Conservation (phyloP, 1,140 invertebrate species). For the Andrena cerasifolii region DNA sequence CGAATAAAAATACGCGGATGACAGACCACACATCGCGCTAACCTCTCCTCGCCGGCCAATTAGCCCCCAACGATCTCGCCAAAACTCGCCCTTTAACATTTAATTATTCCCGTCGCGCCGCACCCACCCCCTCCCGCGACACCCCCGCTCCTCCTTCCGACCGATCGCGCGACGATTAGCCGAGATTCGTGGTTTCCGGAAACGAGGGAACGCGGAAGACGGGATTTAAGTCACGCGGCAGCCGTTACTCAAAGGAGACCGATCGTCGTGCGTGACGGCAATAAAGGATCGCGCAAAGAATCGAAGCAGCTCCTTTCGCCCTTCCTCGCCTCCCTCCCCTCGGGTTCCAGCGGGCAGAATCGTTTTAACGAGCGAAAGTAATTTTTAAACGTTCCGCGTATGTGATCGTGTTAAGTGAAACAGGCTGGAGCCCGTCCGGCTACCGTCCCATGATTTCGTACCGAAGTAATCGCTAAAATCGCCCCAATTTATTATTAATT, state of each 20-base stretch:
- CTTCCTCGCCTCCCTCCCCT: too few relatives aligned
- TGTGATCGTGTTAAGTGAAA: slow-evolving; percentile 18
- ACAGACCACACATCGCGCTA: slow-evolving; percentile 73
- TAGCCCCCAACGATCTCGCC: slow-evolving; percentile 24
- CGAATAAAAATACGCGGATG: slow-evolving; percentile 78
- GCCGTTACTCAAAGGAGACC: too few relatives aligned
- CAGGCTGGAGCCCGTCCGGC: neutral
- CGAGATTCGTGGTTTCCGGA: too few relatives aligned
- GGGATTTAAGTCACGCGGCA: too few relatives aligned
- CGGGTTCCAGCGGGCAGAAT: neutral
- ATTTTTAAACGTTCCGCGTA: slow-evolving; percentile 8
- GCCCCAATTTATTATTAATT: slow-evolving; percentile 23
- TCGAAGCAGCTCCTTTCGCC: neutral
- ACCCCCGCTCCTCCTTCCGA: too few relatives aligned
- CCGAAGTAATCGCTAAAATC: neutral
- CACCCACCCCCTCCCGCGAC: neutral
- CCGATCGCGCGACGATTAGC: too few relatives aligned
- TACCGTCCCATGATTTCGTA: neutral
- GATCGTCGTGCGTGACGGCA: too few relatives aligned
- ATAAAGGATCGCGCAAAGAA: neutral
- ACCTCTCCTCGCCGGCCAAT: slow-evolving; percentile 43
- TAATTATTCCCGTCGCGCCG: neutral
- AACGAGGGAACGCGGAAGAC: too few relatives aligned
- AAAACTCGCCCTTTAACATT: slow-evolving; percentile 13
- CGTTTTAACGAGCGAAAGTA: slow-evolving; percentile 39